A percentile compares a stretch with the other conserved stretches of the same genome.
These are phyloP conservation scores for Drosophila stalkeri DNA, from an alignment of 2,888 invertebrate species.

Conservation along the genomic window DNA sequence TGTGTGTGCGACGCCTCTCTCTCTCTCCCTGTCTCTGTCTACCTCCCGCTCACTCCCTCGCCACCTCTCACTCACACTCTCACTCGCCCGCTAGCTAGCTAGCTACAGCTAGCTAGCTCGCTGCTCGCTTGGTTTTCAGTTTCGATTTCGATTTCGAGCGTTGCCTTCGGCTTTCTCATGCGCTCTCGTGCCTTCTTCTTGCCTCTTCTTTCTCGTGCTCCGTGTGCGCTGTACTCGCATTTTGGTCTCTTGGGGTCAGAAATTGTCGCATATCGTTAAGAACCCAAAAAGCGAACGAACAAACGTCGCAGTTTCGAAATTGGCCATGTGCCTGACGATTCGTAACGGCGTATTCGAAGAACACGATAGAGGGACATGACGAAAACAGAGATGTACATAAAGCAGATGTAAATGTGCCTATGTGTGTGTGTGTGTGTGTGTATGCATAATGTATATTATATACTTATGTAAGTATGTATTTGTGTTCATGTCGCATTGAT, in stretches of 20 bases:
- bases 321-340: slow-evolving; percentile 62
- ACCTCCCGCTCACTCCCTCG: no score
- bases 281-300: slow-evolving; percentile 43
- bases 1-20: slow-evolving; percentile 49
- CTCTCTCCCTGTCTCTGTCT: neutral
- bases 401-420: slow-evolving; percentile 28
- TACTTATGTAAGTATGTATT: neutral
- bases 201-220: slow-evolving; percentile 8
- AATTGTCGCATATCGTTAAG: slow-evolving; percentile 76
- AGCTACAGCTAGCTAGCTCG: no score
- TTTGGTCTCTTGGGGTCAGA: slow-evolving; percentile 72
- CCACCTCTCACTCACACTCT: neutral
- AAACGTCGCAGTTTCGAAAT: slow-evolving; percentile 48
- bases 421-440: no score
- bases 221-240: slow-evolving; percentile 44
- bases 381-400: slow-evolving; percentile 12
- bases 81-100: neutral
- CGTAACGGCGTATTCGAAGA: slow-evolving; percentile 33
- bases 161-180: slow-evolving; percentile 23
- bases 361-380: slow-evolving; percentile 19
- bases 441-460: no score
- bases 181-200: slow-evolving; percentile 9
- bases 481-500: neutral
- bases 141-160: slow-evolving; percentile 27
- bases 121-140: slow-evolving; percentile 1